Conservation (phyloP, 2,113 vertebrate genomes). For the Epinephelus fuscoguttatus region DNA sequence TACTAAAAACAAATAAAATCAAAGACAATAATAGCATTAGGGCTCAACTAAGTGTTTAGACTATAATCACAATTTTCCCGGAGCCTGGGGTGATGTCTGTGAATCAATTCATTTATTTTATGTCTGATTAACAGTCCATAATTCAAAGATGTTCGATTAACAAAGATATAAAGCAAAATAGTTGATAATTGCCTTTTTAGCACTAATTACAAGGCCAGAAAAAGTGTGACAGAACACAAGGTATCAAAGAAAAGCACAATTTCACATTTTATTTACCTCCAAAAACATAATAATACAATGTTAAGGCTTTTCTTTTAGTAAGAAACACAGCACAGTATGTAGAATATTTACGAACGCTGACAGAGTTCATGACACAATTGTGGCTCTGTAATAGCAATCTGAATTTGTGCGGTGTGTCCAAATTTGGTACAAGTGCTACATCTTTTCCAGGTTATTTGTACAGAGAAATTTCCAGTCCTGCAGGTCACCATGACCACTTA, state of each 20-base stretch:
- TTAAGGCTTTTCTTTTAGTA: neutral
- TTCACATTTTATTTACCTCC: too few relatives aligned
- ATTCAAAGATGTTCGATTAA: neutral
- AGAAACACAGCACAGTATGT: neutral
- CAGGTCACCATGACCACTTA: slow-evolving; percentile 22
- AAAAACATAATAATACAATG: too few relatives aligned
- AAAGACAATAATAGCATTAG: neutral
- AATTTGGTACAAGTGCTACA: neutral
- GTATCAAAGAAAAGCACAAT: neutral
- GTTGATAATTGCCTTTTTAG: neutral
- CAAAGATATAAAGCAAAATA: neutral
- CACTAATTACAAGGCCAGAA: neutral
- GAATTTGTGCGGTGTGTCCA: neutral
- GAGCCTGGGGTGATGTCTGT: too few relatives aligned
- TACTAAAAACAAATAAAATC: neutral
- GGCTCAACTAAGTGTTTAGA: neutral
- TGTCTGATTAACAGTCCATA: too few relatives aligned
- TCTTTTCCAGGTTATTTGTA: neutral
- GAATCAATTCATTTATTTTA: too few relatives aligned
- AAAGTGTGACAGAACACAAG: neutral
- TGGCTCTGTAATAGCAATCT: neutral
- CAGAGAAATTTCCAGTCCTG: neutral
- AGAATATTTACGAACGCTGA: neutral
- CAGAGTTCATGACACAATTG: neutral
- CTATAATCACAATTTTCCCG: neutral